Conservation (phyloP, 2,113 vertebrate genomes). For the Ardeotis arabs region DNA sequence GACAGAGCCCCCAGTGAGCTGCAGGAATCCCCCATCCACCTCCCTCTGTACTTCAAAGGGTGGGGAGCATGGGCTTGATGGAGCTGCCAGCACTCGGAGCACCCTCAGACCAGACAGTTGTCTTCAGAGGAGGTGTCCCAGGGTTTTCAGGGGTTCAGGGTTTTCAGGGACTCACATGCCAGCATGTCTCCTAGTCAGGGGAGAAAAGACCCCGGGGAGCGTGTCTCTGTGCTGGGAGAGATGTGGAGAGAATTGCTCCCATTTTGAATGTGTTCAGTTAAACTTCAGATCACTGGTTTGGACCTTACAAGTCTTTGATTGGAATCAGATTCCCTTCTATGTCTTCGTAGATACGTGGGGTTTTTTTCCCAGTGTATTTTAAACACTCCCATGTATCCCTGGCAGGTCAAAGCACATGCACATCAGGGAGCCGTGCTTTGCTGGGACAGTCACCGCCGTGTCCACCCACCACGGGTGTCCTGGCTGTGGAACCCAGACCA, state of each 20-base stretch:
- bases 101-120: neutral
- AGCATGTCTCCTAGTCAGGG: accelerated
- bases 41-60: neutral
- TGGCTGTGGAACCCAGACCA: neutral
- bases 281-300: neutral
- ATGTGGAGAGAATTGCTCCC: accelerated
- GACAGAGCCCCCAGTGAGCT: neutral
- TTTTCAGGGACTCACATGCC: neutral
- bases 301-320: neutral
- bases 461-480: neutral
- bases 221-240: neutral
- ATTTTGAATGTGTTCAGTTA: neutral
- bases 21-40: neutral
- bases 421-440: neutral
- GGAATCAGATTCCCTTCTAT: neutral
- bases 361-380: neutral
- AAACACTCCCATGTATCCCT: neutral
- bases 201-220: neutral
- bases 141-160: neutral
- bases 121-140: neutral
- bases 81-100: neutral
- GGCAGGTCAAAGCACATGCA: neutral
- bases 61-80: accelerated
- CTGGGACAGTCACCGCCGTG: accelerated
- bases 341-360: neutral